These are phyloP conservation scores for Ips typographus DNA, from an alignment of 1,140 invertebrate genomes.

Conservation along the genomic window DNA sequence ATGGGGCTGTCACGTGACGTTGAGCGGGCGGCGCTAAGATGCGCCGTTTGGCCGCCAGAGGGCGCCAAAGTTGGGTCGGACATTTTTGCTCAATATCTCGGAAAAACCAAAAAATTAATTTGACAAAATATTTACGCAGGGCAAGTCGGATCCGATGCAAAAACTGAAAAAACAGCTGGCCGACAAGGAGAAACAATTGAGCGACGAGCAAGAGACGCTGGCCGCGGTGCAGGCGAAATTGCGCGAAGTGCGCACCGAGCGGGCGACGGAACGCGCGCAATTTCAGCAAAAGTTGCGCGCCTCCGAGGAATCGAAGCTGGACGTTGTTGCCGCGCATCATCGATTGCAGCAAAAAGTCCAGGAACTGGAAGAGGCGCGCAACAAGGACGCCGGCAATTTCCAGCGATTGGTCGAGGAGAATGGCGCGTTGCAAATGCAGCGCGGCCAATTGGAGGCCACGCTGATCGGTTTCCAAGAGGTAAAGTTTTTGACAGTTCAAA, in stretches of 20 bases:
- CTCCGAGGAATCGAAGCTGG: conserved; percentile 57
- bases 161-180: conserved; percentile 84
- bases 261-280: conserved; percentile 65
- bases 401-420: conserved; percentile 60
- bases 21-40: too few species aligned
- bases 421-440: conserved; percentile 56
- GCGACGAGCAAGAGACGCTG: conserved; percentile 71
- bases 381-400: conserved; percentile 59
- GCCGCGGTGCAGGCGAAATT: conserved; percentile 71
- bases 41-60: too few species aligned
- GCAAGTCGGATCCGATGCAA: conserved; percentile 80
- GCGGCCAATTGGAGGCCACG: conserved; percentile 58
- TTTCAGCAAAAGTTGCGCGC: conserved; percentile 57
- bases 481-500: background rate
- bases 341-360: conserved; percentile 44
- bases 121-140: conserved; percentile 50
- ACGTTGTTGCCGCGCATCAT: conserved; percentile 38
- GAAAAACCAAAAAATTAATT: too few species aligned
- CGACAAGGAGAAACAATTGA: conserved; percentile 73
- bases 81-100: too few species aligned
- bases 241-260: conserved; percentile 73
- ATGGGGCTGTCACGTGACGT: too few species aligned
- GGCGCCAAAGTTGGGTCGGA: too few species aligned
- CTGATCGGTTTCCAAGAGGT: conserved; percentile 47
- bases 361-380: conserved; percentile 60